Evolutionary conservation across 2,113 vertebrate species (phyloP), one percentile per base, ranked within the genome.

Genomic region (Heloderma charlesbogerti): DNA sequence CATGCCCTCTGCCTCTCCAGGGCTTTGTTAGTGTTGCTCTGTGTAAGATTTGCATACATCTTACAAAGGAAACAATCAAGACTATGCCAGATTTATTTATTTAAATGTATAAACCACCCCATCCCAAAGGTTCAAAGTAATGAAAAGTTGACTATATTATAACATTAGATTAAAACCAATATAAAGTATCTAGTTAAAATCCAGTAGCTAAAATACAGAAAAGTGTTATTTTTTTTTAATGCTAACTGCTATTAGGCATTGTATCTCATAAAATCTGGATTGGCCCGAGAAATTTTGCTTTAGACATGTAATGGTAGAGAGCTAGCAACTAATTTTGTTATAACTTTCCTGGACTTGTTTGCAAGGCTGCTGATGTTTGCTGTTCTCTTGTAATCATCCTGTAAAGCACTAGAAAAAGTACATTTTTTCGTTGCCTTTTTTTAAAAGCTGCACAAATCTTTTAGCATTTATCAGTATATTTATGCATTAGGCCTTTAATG

Each of bases 11-110:
- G 4, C 69, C 25, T 89, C 92, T 94, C 75, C 66, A 90, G 84
- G 75, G 63, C 86, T 94, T 95, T 94, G 2, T 0, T 93, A 71
- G 3, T 74, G 45, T 86, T 37, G 63, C n/a, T 93, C 43, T 40
- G 29, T 86, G 48, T 91, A 89, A 78, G 89, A 89, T 20, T 69
- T 72, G 75, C 79, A 57, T 69, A 92, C 43, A 83, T n/a, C 27
- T 90, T 87, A 29, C 86, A 84, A 54, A 79, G 63, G 66, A 87
- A 86, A 29, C 88, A 87, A 40, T 18, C 75, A 79, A 66, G 22
- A 20, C 16, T 54, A 3, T 78, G 27, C 9, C 67, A 89, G 71
- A 29, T 82, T 3, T 82, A n/a, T 92, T 66, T 45, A 12, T 88
- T 93, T 85, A 80, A 86, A 77, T 79, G 25, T 69, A 22, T 51